Percentiles rank a stretch among this genome's conserved stretches.
Conservation (phyloP, 2,113 vertebrate species). For the Centrocercus urophasianus region DNA sequence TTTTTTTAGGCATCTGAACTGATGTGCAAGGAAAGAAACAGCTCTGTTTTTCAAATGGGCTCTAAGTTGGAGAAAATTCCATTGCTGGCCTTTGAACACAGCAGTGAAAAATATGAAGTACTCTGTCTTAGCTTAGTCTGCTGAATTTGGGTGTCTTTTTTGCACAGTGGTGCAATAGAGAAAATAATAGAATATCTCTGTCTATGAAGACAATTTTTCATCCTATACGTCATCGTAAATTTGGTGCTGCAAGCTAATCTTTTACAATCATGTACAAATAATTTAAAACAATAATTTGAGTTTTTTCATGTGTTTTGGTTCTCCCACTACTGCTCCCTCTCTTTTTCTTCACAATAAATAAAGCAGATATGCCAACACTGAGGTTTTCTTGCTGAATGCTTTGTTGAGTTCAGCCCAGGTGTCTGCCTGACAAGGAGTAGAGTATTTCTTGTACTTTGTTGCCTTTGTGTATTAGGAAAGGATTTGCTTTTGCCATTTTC, state of each 20-base stretch:
- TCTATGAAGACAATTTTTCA: constrained; percentile 21
- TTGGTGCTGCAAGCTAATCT: constrained; percentile 29
- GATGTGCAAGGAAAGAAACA: not conserved
- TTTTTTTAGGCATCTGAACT: constrained; percentile 41
- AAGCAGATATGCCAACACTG: constrained; percentile 43
- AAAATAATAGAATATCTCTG: not conserved
- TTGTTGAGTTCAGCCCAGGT: not conserved
- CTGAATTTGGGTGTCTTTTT: not conserved
- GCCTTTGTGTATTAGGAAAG: not conserved
- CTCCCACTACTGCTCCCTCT: not conserved
- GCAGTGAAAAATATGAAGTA: not conserved
- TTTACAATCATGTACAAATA: constrained; percentile 35
- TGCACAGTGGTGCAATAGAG: not conserved
- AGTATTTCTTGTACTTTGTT: not conserved
- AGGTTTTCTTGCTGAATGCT: constrained; percentile 13
- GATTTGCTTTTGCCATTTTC: constrained; percentile 51
- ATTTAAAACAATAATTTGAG: constrained; percentile 31
- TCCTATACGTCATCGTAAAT: constrained; percentile 45
- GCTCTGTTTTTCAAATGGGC: constrained; percentile 14
- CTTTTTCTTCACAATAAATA: not conserved
- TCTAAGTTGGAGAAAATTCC: not conserved
- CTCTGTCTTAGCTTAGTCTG: not conserved
- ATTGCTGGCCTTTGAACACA: not conserved
- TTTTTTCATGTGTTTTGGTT: not conserved
- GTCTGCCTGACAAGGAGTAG: not conserved